Evolutionary conservation across 2,888 invertebrate species (phyloP).

Genomic region (Abrostola triplasia): DNA sequence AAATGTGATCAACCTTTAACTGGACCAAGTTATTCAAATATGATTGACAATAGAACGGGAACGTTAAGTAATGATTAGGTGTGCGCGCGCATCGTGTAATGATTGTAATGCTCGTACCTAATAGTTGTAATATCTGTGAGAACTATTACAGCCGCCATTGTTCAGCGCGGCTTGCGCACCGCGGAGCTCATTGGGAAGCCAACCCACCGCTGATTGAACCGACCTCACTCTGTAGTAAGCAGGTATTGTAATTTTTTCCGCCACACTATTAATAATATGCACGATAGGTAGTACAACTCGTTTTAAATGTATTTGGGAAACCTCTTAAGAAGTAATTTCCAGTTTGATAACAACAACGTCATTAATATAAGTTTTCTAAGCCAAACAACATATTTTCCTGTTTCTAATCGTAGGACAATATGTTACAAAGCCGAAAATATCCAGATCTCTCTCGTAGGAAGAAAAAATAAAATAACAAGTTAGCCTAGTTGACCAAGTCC

Average conservation of each 20-base stretch:
- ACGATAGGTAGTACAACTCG: no score
- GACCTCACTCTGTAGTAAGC: no score
- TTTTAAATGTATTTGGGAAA: no score
- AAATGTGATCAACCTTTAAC: slow-evolving; percentile 10
- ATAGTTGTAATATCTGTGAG: slow-evolving; percentile 37
- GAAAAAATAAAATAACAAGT: neutral
- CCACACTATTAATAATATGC: no score
- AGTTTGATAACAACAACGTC: neutral
- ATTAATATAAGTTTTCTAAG: neutral
- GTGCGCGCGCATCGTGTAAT: slow-evolving; percentile 21
- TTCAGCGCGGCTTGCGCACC: slow-evolving; percentile 9
- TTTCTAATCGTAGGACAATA: neutral
- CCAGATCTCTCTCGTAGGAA: neutral
- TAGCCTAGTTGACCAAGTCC: neutral
- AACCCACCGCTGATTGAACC: neutral
- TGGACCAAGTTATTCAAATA: slow-evolving; percentile 16
- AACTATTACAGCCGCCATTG: slow-evolving; percentile 27
- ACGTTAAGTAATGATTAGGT: slow-evolving; percentile 26
- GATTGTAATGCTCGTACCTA: neutral
- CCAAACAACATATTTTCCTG: neutral
- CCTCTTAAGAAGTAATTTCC: neutral
- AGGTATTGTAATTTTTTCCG: no score
- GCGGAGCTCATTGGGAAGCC: slow-evolving; percentile 5
- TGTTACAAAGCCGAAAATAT: neutral
- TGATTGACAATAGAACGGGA: slow-evolving; percentile 32